These are phyloP conservation scores for Muscidifurax raptorellus DNA, from an alignment of 1,140 invertebrate genomes.

Conservation along the genomic window DNA sequence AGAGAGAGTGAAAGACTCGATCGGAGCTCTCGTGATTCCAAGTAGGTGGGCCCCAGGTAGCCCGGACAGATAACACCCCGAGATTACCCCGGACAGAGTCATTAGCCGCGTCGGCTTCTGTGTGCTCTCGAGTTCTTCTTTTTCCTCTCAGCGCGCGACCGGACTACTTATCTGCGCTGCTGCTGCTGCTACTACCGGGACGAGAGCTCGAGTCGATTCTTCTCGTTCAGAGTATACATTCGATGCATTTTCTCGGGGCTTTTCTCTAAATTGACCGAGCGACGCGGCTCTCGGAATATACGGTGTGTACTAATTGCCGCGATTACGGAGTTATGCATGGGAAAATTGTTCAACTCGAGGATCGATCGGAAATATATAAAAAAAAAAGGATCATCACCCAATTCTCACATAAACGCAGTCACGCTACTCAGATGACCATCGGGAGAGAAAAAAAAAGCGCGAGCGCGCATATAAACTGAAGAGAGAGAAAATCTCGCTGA, in stretches of 20 bases:
- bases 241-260: background rate
- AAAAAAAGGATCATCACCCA: background rate
- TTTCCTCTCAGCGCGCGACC: conserved; percentile 26
- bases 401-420: background rate
- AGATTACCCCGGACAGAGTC: conserved; percentile 76
- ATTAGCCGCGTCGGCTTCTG: conserved; percentile 76
- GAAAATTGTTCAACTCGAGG: background rate
- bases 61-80: conserved; percentile 74
- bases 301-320: background rate
- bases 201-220: conserved; percentile 45
- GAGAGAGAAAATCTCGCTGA: background rate
- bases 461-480: conserved; percentile 37
- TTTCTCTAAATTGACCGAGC: background rate
- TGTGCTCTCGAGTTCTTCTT: conserved; percentile 57
- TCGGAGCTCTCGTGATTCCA: conserved; percentile 71
- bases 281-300: background rate
- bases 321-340: background rate
- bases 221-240: background rate
- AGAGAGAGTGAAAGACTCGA: conserved; percentile 39
- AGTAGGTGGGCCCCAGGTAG: conserved; percentile 76
- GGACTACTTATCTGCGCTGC: conserved; percentile 16
- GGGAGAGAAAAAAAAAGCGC: conserved; percentile 30
- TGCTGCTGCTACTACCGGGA: conserved; percentile 8
- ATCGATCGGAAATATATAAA: background rate
- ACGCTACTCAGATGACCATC: background rate